Evolutionary conservation across 2,888 invertebrate species (phyloP), one percentile per base, ranked within the genome.

Genomic region (Rotaria sp.): DNA sequence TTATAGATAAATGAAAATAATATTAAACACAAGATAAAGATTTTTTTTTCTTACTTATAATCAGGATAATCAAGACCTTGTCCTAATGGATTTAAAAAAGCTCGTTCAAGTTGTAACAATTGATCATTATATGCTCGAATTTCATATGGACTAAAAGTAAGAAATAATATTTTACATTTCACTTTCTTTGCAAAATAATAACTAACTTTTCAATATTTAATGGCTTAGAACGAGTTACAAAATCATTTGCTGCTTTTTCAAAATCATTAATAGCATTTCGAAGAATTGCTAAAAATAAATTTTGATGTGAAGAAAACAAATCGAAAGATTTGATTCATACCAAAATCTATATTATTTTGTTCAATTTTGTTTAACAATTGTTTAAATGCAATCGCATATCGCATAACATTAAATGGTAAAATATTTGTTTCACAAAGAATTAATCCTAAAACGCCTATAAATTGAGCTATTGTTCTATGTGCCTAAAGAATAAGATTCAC

Each of bases 41-140:
- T 26, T 45, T 13, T 80, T 35, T 24, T 26, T 80, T 24, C 38
- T 7, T 85, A 86, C 86, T 85, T 67, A 41, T 75, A 80, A 41
- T 50, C 75, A 50, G 57, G 35, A 55, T 84, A 15, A 45, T 87
- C 85, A n/a, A 15, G 18, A 30, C 30, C 84, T 35, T 38, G 41
- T 35, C 87, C 87, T 35, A 80, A 57, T 52, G 57, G 21, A 59
- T 87, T 85, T 45, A 85, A 41, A 74, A 87, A 87, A 26, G 87
- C 45, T 24, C 84, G 80, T 75, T 87, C 87, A 48, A 87, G n/a
- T 50, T 84, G 74, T 52, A 85, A 75, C 30, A 86, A n/a, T 50
- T 86, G 86, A 85, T 86, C 86, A 50, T 86, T 86, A 50, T 85
- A 86, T 8, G 75, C 57, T 45, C 86, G 74, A 35, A 86, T 75